Percentiles rank a stretch among this genome's conserved stretches.
These are phyloP conservation scores for Grantiella picta DNA, from an alignment of 2,113 vertebrate genomes.

Conservation along the genomic window DNA sequence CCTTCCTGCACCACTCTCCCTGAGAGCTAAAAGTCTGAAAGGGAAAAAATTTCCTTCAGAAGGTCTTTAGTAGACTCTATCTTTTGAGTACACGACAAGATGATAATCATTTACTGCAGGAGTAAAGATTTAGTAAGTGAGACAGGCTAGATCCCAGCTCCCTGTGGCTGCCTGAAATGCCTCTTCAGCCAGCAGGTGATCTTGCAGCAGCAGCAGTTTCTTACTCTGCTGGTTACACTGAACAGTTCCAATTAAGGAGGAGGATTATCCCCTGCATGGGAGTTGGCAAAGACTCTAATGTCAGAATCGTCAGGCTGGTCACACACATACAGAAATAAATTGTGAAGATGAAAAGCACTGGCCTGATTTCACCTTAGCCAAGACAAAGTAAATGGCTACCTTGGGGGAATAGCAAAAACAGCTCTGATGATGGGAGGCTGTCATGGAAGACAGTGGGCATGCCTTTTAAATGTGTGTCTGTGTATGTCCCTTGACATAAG, in stretches of 20 bases:
- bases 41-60: background rate
- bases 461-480: background rate
- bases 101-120: background rate
- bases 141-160: background rate
- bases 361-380: background rate
- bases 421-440: background rate
- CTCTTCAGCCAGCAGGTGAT: constrained; percentile 4
- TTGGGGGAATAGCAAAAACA: background rate
- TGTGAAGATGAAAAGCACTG: background rate
- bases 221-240: background rate
- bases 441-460: background rate
- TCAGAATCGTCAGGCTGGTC: background rate
- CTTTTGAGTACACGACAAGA: background rate
- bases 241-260: background rate
- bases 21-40: background rate
- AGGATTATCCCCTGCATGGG: constrained; percentile 12
- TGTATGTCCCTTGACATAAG: background rate
- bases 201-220: background rate
- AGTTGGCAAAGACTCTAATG: background rate
- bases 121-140: background rate
- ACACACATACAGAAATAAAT: background rate
- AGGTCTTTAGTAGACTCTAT: background rate
- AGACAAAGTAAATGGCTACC: background rate
- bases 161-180: background rate
- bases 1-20: background rate